Conservation (phyloP, 2,888 invertebrate species). For the Itoplectis maculator region DNA sequence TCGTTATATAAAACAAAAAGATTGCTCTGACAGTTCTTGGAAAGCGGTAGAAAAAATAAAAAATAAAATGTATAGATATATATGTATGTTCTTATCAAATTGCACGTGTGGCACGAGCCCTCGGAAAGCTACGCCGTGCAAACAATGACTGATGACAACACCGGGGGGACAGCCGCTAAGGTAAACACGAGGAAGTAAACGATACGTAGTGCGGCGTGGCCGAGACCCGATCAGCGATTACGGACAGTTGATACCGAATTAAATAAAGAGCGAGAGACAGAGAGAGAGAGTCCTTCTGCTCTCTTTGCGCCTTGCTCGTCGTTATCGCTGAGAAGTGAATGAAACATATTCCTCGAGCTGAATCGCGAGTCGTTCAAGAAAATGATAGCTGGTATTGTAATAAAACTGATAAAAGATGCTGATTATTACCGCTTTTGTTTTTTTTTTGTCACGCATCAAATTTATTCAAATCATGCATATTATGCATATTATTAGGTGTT, state of each 20-base stretch:
- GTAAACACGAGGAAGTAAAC: constrained; percentile 52
- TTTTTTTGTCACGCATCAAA: too few species aligned
- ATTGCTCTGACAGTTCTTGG: not conserved
- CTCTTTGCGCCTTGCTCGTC: not conserved
- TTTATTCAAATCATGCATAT: too few species aligned
- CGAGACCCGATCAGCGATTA: constrained; percentile 55
- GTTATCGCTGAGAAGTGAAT: constrained; percentile 28
- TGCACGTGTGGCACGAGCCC: constrained; percentile 9
- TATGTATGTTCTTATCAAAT: constrained; percentile 1
- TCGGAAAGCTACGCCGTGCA: not conserved
- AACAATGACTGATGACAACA: constrained; percentile 1
- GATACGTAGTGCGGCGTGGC: constrained; percentile 44
- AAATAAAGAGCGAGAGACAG: constrained; percentile 13
- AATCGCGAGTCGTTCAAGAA: not conserved
- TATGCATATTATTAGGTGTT: too few species aligned
- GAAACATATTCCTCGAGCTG: constrained; percentile 32
- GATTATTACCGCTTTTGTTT: not conserved
- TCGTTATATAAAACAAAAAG: not conserved
- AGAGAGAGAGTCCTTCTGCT: not conserved
- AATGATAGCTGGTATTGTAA: constrained; percentile 6
- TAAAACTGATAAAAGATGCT: constrained; percentile 2
- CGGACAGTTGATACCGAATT: constrained; percentile 14
- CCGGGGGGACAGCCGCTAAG: not conserved
- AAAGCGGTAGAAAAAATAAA: not conserved
- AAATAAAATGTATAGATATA: too few species aligned